A percentile compares a stretch with the other conserved stretches of the same genome.
Evolutionary conservation across 2,888 invertebrate species (phyloP).

Genomic region (Anticlea derivata): DNA sequence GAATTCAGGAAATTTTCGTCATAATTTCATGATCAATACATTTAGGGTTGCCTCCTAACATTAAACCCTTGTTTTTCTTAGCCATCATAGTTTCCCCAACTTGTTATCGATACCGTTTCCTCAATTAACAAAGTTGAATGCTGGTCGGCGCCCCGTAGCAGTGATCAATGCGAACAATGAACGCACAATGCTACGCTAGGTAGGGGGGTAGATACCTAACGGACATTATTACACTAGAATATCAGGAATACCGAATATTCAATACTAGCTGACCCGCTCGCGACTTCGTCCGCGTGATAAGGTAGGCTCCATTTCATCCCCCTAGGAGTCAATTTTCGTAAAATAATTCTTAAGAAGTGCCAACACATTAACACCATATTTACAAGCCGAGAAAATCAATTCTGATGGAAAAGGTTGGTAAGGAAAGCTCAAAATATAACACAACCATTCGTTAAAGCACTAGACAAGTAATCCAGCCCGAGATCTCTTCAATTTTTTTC

Average conservation of each 20-base stretch:
- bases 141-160: not conserved
- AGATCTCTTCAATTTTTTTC: not conserved
- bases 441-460: not conserved
- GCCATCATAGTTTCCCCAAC: not conserved
- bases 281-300: too few species aligned
- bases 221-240: constrained; percentile 18
- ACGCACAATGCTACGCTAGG: constrained; percentile 12
- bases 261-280: too few species aligned
- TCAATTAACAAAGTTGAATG: constrained; percentile 15
- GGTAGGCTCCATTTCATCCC: too few species aligned
- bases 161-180: constrained; percentile 14
- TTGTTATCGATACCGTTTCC: not conserved
- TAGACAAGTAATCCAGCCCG: not conserved
- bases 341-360: too few species aligned
- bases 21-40: too few species aligned
- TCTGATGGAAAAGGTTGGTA: too few species aligned
- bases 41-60: not conserved
- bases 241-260: constrained; percentile 11
- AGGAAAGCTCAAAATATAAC: not conserved
- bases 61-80: too few species aligned
- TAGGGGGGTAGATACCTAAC: constrained; percentile 8
- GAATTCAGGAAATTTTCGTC: too few species aligned
- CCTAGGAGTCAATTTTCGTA: too few species aligned
- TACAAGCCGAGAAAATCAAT: too few species aligned
- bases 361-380: too few species aligned